Evolutionary conservation across 2,797 vertebrate species (phyloP).

Genomic region (Leptatherina wallacei): DNA sequence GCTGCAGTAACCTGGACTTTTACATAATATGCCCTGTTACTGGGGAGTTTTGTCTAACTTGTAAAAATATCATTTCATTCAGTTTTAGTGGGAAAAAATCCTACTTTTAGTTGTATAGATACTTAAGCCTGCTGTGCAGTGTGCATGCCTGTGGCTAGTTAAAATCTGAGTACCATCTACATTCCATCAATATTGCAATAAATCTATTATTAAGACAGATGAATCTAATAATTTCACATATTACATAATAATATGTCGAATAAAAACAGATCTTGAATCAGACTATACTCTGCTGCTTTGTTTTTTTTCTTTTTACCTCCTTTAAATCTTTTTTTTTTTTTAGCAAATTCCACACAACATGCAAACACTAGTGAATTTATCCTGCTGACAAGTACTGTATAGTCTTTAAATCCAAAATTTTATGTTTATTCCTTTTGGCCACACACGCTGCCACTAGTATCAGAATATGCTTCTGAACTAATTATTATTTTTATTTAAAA

Average conservation of each 20-base stretch:
- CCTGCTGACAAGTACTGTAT: no score
- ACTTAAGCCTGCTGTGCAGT: not conserved
- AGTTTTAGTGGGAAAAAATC: not conserved
- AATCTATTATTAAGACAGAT: not conserved
- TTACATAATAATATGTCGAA: not conserved
- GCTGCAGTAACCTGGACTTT: conserved; percentile 16
- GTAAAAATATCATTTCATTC: not conserved
- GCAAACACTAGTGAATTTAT: no score
- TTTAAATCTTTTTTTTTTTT: no score
- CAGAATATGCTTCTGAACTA: no score
- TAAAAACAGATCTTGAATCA: not conserved
- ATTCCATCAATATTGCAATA: not conserved
- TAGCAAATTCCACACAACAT: no score
- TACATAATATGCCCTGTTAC: not conserved
- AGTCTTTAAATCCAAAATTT: no score
- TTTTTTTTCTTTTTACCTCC: no score
- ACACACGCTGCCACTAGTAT: no score
- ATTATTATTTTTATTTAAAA: no score
- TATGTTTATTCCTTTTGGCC: no score
- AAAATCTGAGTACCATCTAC: no score
- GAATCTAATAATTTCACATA: no score
- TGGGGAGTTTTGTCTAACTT: not conserved
- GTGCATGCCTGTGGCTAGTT: not conserved
- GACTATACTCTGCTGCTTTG: not conserved
- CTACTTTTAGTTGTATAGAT: not conserved